Evolutionary conservation across 1,140 invertebrate species (phyloP).

Genomic region (Sarcophaga bullata): DNA sequence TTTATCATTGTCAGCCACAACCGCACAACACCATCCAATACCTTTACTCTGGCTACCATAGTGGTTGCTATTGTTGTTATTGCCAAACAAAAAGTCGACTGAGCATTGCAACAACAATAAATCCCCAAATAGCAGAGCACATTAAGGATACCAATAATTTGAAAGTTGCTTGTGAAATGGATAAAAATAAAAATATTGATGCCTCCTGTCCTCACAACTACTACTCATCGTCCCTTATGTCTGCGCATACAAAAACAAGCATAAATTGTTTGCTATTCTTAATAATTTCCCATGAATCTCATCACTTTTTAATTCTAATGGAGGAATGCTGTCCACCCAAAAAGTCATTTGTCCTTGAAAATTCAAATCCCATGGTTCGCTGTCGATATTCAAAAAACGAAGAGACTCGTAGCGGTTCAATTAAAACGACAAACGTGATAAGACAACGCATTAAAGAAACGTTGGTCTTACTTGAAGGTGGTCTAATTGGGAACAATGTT

Average conservation of each 20-base stretch:
- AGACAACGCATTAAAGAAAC: not conserved
- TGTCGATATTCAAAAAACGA: not conserved
- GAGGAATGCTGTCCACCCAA: not conserved
- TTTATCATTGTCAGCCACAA: not conserved
- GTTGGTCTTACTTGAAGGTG: not conserved
- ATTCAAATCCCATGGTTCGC: not conserved
- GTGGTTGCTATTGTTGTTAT: not conserved
- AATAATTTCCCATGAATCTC: constrained; percentile 26
- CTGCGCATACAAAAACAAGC: not conserved
- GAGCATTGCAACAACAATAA: not conserved
- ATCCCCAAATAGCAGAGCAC: not conserved
- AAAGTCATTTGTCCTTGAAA: constrained; percentile 17
- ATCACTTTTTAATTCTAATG: not conserved
- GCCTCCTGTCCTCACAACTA: not conserved
- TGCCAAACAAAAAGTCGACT: not conserved
- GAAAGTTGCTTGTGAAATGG: not conserved
- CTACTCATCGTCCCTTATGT: not conserved
- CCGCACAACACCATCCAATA: not conserved
- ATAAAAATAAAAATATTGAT: not conserved
- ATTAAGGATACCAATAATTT: constrained; percentile 7
- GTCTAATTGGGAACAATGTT: not conserved
- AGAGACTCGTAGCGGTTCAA: not conserved
- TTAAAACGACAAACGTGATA: not conserved
- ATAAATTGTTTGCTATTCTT: not conserved
- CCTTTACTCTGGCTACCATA: too few relatives aligned